Evolutionary conservation across 2,797 vertebrate species (phyloP), one percentile per base, ranked within the genome.

Genomic region (Sebastes cheni): DNA sequence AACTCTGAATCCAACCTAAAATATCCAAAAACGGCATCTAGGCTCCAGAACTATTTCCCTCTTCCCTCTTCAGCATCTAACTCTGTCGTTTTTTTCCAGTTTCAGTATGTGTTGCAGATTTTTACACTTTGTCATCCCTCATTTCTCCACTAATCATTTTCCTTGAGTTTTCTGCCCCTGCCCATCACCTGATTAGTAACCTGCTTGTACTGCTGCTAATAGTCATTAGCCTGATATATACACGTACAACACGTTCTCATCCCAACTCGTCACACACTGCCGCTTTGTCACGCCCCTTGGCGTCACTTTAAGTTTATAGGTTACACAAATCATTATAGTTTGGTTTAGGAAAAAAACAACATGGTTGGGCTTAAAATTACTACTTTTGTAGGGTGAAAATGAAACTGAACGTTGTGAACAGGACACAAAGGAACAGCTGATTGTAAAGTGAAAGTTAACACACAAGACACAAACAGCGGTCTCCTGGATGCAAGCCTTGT

Each of bases 181-280:
- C 34, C 10, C 34, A 61, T 72, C 61, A 83, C 39, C 78, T 79
- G 68, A 85, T 81, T 74, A 82, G 74, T 50, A 27, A 76, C 60
- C 12, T 25, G 29, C 34, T 68, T 72, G 52, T 77, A 65, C n/a
- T 27, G 16, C 54, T 82, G 54, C 13, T 29, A n/a, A 70, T 42
- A 56, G 16, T 77, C 67, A 79, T 76, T 80, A 71, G 50, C 42
- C 23, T 42, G 14, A 62, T 18, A 73, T 32, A 64, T 50, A 14
- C 34, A 46, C 65, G 42, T 27, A 34, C 25, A 29, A 8, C 7
- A 58, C 27, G 3, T 58, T 27, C 23, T 23, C 54, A 55, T 42
- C 13, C 39, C 13, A 42, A 42, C 39, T 6, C 39, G 39, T 42
- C 39, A 42, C 39, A 42, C 13, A 42, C 39, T 42, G 13, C 0